A percentile compares a stretch with the other conserved stretches of the same genome.
Conservation (phyloP, 2,113 vertebrate genomes). For the Laticauda laticaudata region DNA sequence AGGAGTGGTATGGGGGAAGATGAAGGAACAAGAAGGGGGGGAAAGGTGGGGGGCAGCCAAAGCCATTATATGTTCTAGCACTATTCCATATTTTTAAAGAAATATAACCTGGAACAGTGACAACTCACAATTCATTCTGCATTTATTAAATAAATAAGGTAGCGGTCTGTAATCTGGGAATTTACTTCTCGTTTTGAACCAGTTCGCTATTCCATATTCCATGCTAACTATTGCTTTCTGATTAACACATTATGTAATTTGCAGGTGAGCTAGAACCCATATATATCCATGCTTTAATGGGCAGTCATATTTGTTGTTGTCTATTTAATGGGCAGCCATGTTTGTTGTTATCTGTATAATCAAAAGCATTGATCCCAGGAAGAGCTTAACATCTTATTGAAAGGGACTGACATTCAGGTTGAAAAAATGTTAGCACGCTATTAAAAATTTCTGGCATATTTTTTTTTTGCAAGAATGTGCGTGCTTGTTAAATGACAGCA, state of each 20-base stretch:
- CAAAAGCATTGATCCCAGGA: not conserved
- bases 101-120: constrained; percentile 6
- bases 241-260: not conserved
- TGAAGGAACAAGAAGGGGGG: accelerated
- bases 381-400: not conserved
- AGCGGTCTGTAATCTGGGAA: not conserved
- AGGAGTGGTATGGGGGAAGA: not conserved
- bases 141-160: not conserved
- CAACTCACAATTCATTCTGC: not conserved
- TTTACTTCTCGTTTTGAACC: not conserved
- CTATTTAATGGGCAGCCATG: not conserved
- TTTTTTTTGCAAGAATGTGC: not conserved
- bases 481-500: not conserved
- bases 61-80: constrained; percentile 44
- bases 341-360: not conserved
- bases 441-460: not conserved
- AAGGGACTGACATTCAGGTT: not conserved
- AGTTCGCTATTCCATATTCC: not conserved
- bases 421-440: not conserved
- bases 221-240: not conserved
- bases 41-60: constrained; percentile 19
- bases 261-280: not conserved
- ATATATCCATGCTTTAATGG: not conserved
- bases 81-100: constrained; percentile 25
- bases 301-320: not conserved